A percentile compares a stretch with the other conserved stretches of the same genome.
These are phyloP conservation scores for Colius striatus DNA, from an alignment of 2,113 vertebrate species.

Conservation along the genomic window DNA sequence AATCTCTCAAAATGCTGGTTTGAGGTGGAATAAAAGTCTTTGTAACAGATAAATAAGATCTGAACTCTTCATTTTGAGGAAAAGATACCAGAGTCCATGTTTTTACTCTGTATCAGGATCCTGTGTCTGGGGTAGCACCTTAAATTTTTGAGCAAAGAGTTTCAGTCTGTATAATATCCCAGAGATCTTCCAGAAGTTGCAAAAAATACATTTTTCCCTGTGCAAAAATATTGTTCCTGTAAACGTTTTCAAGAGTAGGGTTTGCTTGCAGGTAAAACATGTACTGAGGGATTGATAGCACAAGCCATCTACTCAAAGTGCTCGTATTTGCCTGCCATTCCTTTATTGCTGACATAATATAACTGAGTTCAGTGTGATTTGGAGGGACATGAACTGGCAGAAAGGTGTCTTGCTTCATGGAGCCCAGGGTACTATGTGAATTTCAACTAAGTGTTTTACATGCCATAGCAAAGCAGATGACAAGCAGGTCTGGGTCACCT, in stretches of 20 bases:
- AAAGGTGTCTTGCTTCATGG: not conserved
- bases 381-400: not conserved
- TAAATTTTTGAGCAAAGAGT: not conserved
- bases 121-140: not conserved
- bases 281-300: not conserved
- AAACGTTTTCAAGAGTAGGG: not conserved
- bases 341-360: not conserved
- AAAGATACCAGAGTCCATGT: not conserved
- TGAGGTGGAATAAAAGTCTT: not conserved
- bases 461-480: not conserved
- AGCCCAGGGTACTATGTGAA: not conserved
- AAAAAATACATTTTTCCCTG: not conserved
- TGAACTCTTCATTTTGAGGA: not conserved
- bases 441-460: constrained; percentile 28
- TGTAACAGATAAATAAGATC: not conserved
- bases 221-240: not conserved
- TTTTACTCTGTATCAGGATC: not conserved
- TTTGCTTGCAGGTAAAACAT: not conserved
- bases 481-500: not conserved
- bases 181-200: not conserved
- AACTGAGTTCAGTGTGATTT: not conserved
- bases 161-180: not conserved
- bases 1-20: not conserved
- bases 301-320: not conserved
- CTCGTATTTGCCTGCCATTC: not conserved